Evolutionary conservation across 1,140 invertebrate genomes (phyloP).

Genomic region (Cyclargus thomasi): DNA sequence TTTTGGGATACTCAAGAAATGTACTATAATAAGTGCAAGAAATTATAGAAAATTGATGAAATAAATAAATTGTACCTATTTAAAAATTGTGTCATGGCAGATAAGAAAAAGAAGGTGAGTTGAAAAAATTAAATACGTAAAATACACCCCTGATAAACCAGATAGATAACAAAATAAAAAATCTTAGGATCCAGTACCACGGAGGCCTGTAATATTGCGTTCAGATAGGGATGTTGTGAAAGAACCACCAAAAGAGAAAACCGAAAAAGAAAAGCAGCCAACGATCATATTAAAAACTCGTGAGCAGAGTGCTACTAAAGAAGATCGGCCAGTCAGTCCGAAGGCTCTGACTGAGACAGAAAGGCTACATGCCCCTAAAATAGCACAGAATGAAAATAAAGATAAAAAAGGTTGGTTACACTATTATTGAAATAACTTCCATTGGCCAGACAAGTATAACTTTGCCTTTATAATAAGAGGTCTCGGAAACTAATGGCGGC

Average conservation of each 20-base stretch:
- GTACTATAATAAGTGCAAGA: neutral
- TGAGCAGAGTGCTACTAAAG: constrained; percentile 66
- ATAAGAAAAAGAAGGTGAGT: constrained; percentile 61
- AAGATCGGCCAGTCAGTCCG: constrained; percentile 64
- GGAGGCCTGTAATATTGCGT: constrained; percentile 65
- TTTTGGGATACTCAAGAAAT: neutral
- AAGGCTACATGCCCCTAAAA: constrained; percentile 56
- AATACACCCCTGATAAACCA: too few relatives aligned
- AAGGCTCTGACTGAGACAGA: constrained; percentile 52
- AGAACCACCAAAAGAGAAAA: constrained; percentile 49
- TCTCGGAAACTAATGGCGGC: too few relatives aligned
- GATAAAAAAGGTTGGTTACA: constrained; percentile 51
- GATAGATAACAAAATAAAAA: neutral
- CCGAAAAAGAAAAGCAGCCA: constrained; percentile 67
- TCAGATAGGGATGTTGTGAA: constrained; percentile 61
- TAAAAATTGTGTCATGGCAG: constrained; percentile 38
- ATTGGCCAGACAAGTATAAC: too few relatives aligned
- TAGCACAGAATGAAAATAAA: constrained; percentile 71
- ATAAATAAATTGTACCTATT: neutral
- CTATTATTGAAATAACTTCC: too few relatives aligned
- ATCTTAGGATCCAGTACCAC: constrained; percentile 52
- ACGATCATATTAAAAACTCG: constrained; percentile 70
- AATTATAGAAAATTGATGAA: neutral
- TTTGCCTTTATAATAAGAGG: too few relatives aligned
- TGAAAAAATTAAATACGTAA: neutral